Conservation (phyloP, 1,140 invertebrate species). For the Oedothorax gibbosus region DNA sequence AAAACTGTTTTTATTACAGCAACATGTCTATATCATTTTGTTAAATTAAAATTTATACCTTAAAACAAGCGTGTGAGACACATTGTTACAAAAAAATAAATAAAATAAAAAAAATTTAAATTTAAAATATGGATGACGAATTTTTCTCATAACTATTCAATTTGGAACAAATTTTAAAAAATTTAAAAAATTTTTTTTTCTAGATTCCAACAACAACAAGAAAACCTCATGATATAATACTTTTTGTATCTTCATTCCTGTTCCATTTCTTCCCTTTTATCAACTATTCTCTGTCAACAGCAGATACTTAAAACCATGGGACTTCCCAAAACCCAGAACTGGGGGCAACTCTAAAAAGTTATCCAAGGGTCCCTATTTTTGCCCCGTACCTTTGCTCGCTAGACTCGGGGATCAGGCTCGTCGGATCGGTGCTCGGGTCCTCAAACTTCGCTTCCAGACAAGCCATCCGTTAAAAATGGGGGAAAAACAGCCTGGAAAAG, state of each 20-base stretch:
- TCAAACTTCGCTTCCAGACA: slow-evolving; percentile 74
- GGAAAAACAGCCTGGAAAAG: slow-evolving; percentile 64
- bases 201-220: slow-evolving; percentile 1
- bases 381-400: not conserved
- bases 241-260: not conserved
- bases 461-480: slow-evolving; percentile 86
- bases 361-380: not conserved
- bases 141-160: too few relatives aligned
- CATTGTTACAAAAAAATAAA: too few relatives aligned
- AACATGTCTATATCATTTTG: too few relatives aligned
- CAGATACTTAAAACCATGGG: not conserved
- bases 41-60: too few relatives aligned
- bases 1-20: too few relatives aligned
- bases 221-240: not conserved
- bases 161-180: too few relatives aligned
- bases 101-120: too few relatives aligned
- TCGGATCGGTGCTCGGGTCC: slow-evolving; percentile 75
- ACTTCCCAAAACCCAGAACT: not conserved
- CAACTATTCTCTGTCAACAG: slow-evolving; percentile 10
- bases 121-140: too few relatives aligned
- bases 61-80: too few relatives aligned
- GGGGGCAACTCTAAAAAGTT: slow-evolving; percentile 2
- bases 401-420: not conserved
- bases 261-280: slow-evolving; percentile 20
- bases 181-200: not conserved